Percentiles rank a stretch among this genome's conserved stretches.
Evolutionary conservation across 2,888 invertebrate genomes (phyloP).

Genomic region (Eristalinus aeneus): DNA sequence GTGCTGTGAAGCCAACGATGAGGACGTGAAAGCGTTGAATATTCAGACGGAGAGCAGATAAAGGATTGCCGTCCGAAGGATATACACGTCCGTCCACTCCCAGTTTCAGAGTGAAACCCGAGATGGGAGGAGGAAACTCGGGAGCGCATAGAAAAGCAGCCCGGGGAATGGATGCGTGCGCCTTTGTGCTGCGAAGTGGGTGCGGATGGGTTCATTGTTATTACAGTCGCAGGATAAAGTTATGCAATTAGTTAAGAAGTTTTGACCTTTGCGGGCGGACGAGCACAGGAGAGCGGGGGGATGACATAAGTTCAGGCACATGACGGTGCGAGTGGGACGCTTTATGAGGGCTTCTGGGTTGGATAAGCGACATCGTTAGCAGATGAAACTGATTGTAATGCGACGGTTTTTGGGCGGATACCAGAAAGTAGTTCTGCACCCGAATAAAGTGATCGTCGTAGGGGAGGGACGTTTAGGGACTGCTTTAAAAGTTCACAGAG

Average conservation of each 20-base stretch:
- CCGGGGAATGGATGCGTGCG: background rate
- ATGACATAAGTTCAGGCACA: background rate
- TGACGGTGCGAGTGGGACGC: background rate
- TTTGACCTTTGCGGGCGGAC: background rate
- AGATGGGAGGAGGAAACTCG: background rate
- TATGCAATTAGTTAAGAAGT: constrained; percentile 1
- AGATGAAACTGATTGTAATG: background rate
- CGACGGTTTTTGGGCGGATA: no score
- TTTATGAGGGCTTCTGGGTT: background rate
- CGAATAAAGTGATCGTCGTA: no score
- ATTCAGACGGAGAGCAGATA: constrained; percentile 4
- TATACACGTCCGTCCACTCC: background rate
- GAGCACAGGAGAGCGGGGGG: background rate
- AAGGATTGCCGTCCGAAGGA: constrained; percentile 15
- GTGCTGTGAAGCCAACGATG: background rate
- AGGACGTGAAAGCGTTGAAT: background rate
- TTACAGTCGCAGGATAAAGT: constrained; percentile 10
- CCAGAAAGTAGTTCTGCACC: no score
- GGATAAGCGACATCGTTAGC: no score
- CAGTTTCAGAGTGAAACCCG: background rate
- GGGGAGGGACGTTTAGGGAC: no score
- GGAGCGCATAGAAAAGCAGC: background rate
- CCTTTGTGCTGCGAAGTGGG: background rate
- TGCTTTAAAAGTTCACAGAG: no score
- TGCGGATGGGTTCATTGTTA: background rate